A percentile compares a stretch with the other conserved stretches of the same genome.
phyloP scores from a whole-genome alignment of 2,888 invertebrate genomes.

The Andrena bicolor region DNA sequence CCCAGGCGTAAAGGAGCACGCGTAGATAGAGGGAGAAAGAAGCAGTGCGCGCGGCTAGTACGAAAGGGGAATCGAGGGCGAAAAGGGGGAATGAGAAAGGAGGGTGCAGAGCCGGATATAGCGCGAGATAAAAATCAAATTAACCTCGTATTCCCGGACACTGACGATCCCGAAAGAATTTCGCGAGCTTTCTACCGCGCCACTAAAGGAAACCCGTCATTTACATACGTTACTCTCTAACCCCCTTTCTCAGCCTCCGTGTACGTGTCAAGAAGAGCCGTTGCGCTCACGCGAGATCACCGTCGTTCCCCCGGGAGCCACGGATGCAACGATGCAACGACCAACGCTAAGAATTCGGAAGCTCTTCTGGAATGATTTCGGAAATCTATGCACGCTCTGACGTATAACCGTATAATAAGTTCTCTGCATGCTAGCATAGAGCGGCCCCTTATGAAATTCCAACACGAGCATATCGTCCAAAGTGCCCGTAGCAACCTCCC shows the following conservation, averaged over 20 bases:
- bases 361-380: neutral
- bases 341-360: no score
- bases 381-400: neutral
- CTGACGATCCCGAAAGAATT: conserved; percentile 72
- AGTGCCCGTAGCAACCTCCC: neutral
- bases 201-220: conserved; percentile 26
- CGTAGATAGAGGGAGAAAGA: neutral
- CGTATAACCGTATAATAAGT: neutral
- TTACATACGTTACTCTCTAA: conserved; percentile 35
- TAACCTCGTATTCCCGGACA: conserved; percentile 75
- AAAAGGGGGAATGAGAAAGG: conserved; percentile 18
- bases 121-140: conserved; percentile 83
- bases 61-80: conserved; percentile 31
- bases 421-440: neutral
- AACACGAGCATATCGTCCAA: neutral
- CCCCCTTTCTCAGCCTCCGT: conserved; percentile 11
- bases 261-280: neutral
- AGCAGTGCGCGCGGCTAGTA: conserved; percentile 35
- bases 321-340: no score
- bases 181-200: conserved; percentile 28
- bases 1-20: neutral
- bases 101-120: conserved; percentile 49
- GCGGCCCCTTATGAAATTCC: neutral
- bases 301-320: neutral
- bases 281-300: neutral